Percentiles rank a stretch among this genome's conserved stretches.
Conservation (phyloP, 92 coral and sea anemone species). For the Scolanthus callimorphus region DNA sequence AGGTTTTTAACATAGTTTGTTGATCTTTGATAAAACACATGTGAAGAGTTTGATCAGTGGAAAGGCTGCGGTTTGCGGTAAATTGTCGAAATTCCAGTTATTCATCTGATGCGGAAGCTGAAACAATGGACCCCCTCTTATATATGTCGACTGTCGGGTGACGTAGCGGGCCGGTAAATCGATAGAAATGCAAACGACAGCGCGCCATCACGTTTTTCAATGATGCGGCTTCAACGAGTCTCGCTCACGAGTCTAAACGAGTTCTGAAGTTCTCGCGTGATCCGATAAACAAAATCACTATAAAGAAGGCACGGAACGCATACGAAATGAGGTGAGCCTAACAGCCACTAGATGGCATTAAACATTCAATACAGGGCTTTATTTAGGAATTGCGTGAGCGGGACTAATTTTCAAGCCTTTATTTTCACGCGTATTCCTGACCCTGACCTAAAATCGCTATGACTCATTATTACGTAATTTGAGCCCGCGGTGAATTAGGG, state of each 20-base stretch:
- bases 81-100: constrained; percentile 19
- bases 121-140: constrained; percentile 36
- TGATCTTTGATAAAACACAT: constrained; percentile 20
- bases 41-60: constrained; percentile 10
- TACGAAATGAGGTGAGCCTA: neutral
- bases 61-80: constrained; percentile 36
- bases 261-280: no score
- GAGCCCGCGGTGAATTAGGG: constrained; percentile 70
- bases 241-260: no score
- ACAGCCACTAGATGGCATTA: neutral
- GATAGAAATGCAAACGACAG: constrained; percentile 49
- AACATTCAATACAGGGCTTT: neutral
- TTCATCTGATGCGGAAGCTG: constrained; percentile 51
- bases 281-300: constrained; percentile 19
- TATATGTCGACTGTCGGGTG: constrained; percentile 21
- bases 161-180: constrained; percentile 43
- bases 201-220: constrained; percentile 8
- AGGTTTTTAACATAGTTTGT: constrained; percentile 4
- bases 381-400: constrained; percentile 8
- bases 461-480: constrained; percentile 92
- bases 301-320: neutral
- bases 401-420: neutral
- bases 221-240: no score
- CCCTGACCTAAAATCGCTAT: constrained; percentile 72
- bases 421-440: constrained; percentile 35